phyloP scores from a whole-genome alignment of 2,113 vertebrate genomes.

The Nothocercus nigrocapillus region DNA sequence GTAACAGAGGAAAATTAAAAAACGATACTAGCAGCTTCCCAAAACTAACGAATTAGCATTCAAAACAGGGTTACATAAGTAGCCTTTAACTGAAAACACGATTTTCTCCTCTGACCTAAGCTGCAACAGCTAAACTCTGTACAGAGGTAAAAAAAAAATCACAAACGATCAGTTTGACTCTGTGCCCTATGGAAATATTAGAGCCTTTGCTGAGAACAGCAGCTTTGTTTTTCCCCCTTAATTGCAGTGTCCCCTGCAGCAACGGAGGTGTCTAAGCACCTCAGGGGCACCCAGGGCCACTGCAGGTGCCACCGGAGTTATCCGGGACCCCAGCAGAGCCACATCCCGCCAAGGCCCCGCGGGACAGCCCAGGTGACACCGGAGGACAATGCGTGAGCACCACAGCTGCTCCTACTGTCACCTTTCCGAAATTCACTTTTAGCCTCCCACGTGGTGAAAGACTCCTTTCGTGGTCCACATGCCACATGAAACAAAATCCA shows the following conservation, averaged over 20 bases:
- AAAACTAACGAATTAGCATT: slow-evolving; percentile 54
- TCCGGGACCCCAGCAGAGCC: fast-evolving
- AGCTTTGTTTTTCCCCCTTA: neutral
- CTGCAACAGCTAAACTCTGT: neutral
- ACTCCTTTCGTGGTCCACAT: neutral
- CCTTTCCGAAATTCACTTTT: neutral
- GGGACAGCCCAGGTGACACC: neutral
- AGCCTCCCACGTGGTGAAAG: neutral
- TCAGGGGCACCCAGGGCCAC: neutral
- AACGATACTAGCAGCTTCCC: slow-evolving; percentile 4
- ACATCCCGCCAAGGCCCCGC: neutral
- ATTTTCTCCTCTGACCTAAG: neutral
- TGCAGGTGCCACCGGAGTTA: neutral
- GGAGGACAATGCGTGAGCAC: fast-evolving
- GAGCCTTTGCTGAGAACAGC: neutral
- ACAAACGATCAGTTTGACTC: slow-evolving; percentile 17
- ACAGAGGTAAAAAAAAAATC: neutral
- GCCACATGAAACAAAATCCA: neutral
- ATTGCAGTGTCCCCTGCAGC: neutral
- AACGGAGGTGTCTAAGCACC: neutral
- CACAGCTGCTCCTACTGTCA: neutral
- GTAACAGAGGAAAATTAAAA: slow-evolving; percentile 33
- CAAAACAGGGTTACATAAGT: slow-evolving; percentile 58
- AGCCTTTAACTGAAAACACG: slow-evolving; percentile 57
- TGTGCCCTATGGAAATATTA: neutral